Evolutionary conservation across 2,113 vertebrate species (phyloP), one percentile per base, ranked within the genome.

Genomic region (Marmota monax): DNA sequence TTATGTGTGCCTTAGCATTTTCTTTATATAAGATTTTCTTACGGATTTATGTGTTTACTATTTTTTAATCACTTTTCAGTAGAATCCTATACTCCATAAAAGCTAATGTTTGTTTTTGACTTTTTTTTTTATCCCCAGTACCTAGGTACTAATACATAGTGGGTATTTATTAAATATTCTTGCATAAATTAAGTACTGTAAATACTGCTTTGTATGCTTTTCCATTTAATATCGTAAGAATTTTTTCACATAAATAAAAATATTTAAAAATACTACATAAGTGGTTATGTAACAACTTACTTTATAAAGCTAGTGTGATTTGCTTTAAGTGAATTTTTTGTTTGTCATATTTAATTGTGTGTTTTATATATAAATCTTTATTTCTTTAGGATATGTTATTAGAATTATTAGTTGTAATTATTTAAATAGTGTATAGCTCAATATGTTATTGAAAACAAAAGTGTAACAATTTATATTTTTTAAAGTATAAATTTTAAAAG

Each of bases 401-500:
- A 29, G 90, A 78, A 61, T 83, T 65, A 70, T 63, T 86, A 39
- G 65, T 69, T 78, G 37, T 56, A 83, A 20, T 72, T 29, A 37
- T 86, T 85, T 74, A 32, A 61, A 32, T 72, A 76, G 76, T 69
- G 42, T 39, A 91, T 63, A 69, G 32, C 53, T 42, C 53, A 73
- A 20, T 58, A 11, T 69, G 45, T 39, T 14, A 5, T 23, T 56
- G 18, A 73, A 51, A 73, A 29, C 53, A 22, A 48, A 92, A 78
- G 56, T 77, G 4, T 16, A 48, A 34, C 6, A 22, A 9, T 85
- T 69, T 63, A 17, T 53, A 34, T 34, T 58, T 72, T 72, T 72
- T 65, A 86, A 70, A 45, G 39, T 39, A 97, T 98, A 72, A 45
- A 74, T 77, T 76, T 56, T 56, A 42, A 37, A 83, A 69, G 20